A percentile compares a stretch with the other conserved stretches of the same genome.
These are phyloP conservation scores for Microctenopoma stevenorrisi DNA, from an alignment of 2,797 vertebrate species.

Conservation along the genomic window DNA sequence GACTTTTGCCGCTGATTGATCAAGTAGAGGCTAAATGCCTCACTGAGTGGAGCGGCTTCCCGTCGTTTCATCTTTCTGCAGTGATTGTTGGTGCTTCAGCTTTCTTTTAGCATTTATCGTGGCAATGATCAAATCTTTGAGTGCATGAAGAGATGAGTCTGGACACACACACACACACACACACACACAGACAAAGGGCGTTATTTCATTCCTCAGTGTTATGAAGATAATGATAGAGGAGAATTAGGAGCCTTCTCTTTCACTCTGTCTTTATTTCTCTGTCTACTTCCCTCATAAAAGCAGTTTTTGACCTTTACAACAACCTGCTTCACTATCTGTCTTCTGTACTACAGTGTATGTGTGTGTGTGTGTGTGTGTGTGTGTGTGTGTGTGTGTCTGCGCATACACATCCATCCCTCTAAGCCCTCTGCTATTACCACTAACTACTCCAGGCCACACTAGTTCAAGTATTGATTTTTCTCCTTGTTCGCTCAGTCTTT, in stretches of 20 bases:
- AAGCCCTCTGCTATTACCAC: slow-evolving; percentile 47
- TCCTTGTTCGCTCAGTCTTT: slow-evolving; percentile 48
- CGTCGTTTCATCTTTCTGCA: not conserved
- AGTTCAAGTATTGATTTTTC: slow-evolving; percentile 70
- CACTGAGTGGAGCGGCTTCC: slow-evolving; percentile 1
- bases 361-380: slow-evolving; percentile 6
- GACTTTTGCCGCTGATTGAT: slow-evolving; percentile 40
- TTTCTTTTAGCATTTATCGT: no score
- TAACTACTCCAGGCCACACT: slow-evolving; percentile 66
- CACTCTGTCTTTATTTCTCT: slow-evolving; percentile 30
- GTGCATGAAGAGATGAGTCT: not conserved
- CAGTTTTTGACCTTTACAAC: slow-evolving; percentile 47
- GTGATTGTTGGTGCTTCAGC: no score
- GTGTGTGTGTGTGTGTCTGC: not conserved
- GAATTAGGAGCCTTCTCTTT: slow-evolving; percentile 23
- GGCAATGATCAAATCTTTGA: no score
- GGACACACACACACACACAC: not conserved
- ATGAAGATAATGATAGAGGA: slow-evolving; percentile 15
- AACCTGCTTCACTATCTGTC: slow-evolving; percentile 23
- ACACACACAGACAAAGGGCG: not conserved
- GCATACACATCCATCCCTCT: slow-evolving; percentile 23
- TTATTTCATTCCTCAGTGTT: slow-evolving; percentile 17
- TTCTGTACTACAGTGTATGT: slow-evolving; percentile 5
- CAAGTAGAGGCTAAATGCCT: slow-evolving; percentile 21
- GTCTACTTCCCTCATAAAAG: slow-evolving; percentile 21